These are phyloP conservation scores for Lepidurus apus DNA, from an alignment of 1,140 invertebrate genomes.

Conservation along the genomic window DNA sequence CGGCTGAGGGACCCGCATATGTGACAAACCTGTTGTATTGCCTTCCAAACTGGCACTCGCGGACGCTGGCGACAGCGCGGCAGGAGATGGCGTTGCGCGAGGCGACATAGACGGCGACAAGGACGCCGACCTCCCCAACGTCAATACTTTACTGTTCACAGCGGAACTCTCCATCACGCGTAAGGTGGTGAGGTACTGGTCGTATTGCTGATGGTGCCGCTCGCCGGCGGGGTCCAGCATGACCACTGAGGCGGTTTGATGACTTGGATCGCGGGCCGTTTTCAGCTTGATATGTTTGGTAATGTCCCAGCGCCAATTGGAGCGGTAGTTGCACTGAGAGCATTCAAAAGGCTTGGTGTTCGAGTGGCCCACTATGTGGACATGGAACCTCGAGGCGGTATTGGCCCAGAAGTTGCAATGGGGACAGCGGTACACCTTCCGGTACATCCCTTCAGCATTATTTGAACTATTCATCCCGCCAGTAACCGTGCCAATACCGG, in stretches of 20 bases:
- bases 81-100: background rate
- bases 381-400: constrained; percentile 79
- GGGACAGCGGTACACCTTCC: constrained; percentile 79
- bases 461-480: constrained; percentile 37
- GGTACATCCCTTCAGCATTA: constrained; percentile 38
- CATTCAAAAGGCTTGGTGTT: constrained; percentile 93
- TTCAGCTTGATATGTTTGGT: constrained; percentile 91
- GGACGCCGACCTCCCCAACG: background rate
- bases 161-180: constrained; percentile 43
- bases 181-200: constrained; percentile 74
- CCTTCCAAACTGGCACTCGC: constrained; percentile 24
- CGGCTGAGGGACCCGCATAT: background rate
- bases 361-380: constrained; percentile 84
- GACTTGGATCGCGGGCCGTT: constrained; percentile 69
- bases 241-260: constrained; percentile 64
- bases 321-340: constrained; percentile 81
- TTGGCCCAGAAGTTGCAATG: constrained; percentile 86
- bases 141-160: background rate
- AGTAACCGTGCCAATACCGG: constrained; percentile 49
- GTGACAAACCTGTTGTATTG: background rate
- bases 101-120: constrained; percentile 20
- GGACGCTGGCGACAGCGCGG: constrained; percentile 14
- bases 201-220: constrained; percentile 86
- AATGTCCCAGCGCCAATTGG: constrained; percentile 73
- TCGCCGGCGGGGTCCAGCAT: constrained; percentile 87